A percentile compares a stretch with the other conserved stretches of the same genome.
Evolutionary conservation across 2,888 invertebrate species (phyloP).

Genomic region (Zygogramma bicolorata): DNA sequence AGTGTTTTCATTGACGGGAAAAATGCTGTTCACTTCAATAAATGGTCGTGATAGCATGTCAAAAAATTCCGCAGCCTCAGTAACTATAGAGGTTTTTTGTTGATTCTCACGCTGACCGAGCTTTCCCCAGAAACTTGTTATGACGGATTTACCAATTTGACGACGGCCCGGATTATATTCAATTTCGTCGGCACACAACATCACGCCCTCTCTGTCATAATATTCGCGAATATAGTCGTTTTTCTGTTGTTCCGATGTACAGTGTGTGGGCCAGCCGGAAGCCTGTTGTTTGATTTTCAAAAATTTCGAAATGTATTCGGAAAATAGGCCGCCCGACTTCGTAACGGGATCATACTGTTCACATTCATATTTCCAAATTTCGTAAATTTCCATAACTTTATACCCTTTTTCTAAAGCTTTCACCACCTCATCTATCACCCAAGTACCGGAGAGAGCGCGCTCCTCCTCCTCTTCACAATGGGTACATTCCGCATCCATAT

Average conservation of each 20-base stretch:
- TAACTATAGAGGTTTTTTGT: conserved; percentile 23
- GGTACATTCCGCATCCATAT: conserved; percentile 26
- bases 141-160: conserved; percentile 33
- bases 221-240: conserved; percentile 36
- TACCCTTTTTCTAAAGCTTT: too few species aligned
- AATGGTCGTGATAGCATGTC: conserved; percentile 17
- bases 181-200: conserved; percentile 19
- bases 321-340: conserved; percentile 54
- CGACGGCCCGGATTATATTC: conserved; percentile 37
- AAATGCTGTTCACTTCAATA: conserved; percentile 15
- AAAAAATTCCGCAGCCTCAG: not conserved
- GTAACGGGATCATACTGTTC: too few species aligned
- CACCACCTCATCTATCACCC: conserved; percentile 55
- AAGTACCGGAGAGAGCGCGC: conserved; percentile 44
- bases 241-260: conserved; percentile 31
- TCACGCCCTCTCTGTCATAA: conserved; percentile 33
- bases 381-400: too few species aligned
- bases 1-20: conserved; percentile 28
- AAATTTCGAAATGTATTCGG: conserved; percentile 51
- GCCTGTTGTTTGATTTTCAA: conserved; percentile 51
- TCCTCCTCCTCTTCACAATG: conserved; percentile 45
- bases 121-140: conserved; percentile 40
- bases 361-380: too few species aligned
- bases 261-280: conserved; percentile 45
- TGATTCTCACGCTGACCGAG: conserved; percentile 37